phyloP scores from a whole-genome alignment of 2,888 invertebrate genomes.

The Saturnia japonica region DNA sequence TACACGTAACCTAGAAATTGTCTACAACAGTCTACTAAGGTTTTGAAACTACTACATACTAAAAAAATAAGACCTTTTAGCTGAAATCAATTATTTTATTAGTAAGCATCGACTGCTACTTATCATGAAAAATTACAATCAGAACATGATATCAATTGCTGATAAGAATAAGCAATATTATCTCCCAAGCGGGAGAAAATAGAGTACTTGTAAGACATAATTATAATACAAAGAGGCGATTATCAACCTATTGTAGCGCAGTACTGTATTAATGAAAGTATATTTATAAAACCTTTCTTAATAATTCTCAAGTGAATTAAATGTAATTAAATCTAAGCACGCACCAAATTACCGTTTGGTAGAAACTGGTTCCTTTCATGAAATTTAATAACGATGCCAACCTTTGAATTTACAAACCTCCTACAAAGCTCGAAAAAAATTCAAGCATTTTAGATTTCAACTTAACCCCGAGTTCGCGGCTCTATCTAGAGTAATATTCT shows the following conservation, averaged over 20 bases:
- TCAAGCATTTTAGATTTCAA: constrained; percentile 10
- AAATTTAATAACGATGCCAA: constrained; percentile 17
- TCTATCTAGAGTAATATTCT: constrained; percentile 12
- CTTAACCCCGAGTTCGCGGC: constrained; percentile 10
- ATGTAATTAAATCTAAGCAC: constrained; percentile 5
- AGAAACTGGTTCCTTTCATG: constrained; percentile 10
- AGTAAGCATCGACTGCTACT: neutral
- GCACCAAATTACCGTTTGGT: constrained; percentile 10
- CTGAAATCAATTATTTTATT: neutral
- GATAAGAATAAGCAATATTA: too few relatives aligned
- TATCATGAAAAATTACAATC: neutral
- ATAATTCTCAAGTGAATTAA: neutral
- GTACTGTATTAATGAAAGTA: neutral
- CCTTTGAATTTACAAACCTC: constrained; percentile 12
- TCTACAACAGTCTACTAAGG: too few relatives aligned
- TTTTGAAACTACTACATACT: neutral
- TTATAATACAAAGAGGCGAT: neutral
- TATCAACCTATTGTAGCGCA: neutral
- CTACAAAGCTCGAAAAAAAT: constrained; percentile 11
- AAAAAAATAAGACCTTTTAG: neutral
- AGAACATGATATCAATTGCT: neutral
- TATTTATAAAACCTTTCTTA: neutral
- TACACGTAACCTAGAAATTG: neutral
- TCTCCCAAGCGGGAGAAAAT: too few relatives aligned
- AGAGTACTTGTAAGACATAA: too few relatives aligned